These are phyloP conservation scores for Eristalis arbustorum DNA, from an alignment of 2,888 invertebrate species.

Conservation along the genomic window DNA sequence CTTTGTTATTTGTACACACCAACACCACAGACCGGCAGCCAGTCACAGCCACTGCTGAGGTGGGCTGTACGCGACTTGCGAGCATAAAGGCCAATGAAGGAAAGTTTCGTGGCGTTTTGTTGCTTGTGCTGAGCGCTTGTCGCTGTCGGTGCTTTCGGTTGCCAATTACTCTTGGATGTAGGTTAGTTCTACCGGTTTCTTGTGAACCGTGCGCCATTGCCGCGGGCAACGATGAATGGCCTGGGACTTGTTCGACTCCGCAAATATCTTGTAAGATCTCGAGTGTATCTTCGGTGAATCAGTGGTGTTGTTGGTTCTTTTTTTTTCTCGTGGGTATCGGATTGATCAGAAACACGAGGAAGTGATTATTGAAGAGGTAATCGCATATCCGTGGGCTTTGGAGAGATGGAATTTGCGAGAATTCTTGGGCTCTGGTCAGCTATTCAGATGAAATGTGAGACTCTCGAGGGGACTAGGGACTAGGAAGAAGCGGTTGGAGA, in stretches of 20 bases:
- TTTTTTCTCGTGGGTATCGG: neutral
- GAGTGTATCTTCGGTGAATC: neutral
- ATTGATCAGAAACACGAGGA: neutral
- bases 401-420: neutral
- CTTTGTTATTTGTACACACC: conserved; percentile 32
- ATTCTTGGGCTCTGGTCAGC: neutral
- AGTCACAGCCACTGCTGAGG: conserved; percentile 10
- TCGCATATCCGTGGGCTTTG: neutral
- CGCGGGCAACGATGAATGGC: neutral
- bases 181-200: conserved; percentile 55
- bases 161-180: conserved; percentile 52
- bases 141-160: conserved; percentile 30
- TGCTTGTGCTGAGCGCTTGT: neutral
- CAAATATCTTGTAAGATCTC: neutral
- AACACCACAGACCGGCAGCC: neutral
- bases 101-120: conserved; percentile 28
- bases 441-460: neutral
- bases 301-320: neutral
- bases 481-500: neutral
- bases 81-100: conserved; percentile 45
- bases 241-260: neutral
- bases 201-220: neutral
- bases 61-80: neutral
- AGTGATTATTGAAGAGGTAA: neutral
- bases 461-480: neutral